Percentiles rank a stretch among this genome's conserved stretches.
Conservation (phyloP, 2,113 vertebrate species). For the Sminthopsis crassicaudata region DNA sequence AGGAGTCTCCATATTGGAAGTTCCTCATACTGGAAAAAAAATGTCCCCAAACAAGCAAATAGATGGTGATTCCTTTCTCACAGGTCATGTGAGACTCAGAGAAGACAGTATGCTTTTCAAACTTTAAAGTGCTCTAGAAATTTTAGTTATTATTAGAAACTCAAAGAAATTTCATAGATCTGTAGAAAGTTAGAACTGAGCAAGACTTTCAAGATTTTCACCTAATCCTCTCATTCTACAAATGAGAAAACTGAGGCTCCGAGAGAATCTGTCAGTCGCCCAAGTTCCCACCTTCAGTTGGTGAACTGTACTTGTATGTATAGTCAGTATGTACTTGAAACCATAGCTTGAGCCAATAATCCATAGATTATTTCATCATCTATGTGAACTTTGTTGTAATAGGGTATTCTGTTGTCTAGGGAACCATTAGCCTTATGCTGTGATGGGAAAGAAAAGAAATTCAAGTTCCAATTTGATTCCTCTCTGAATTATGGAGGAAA, state of each 20-base stretch:
- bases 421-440: background rate
- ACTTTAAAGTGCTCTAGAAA: background rate
- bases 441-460: background rate
- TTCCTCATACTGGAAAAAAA: background rate
- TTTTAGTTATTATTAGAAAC: background rate
- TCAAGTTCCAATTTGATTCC: background rate
- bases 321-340: background rate
- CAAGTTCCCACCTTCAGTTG: background rate
- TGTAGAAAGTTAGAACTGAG: background rate
- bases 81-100: background rate
- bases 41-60: background rate
- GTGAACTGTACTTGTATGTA: no score
- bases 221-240: background rate
- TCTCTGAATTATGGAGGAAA: background rate
- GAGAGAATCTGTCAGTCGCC: background rate
- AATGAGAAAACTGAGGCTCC: background rate
- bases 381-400: background rate
- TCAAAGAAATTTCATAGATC: background rate
- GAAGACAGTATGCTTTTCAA: background rate
- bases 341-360: background rate
- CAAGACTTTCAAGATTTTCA: background rate
- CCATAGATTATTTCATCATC: background rate
- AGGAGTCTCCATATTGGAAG: background rate
- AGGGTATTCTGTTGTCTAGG: background rate
- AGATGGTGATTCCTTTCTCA: background rate